These are phyloP conservation scores for Channa striata DNA, from an alignment of 2,797 vertebrate species.

Conservation along the genomic window DNA sequence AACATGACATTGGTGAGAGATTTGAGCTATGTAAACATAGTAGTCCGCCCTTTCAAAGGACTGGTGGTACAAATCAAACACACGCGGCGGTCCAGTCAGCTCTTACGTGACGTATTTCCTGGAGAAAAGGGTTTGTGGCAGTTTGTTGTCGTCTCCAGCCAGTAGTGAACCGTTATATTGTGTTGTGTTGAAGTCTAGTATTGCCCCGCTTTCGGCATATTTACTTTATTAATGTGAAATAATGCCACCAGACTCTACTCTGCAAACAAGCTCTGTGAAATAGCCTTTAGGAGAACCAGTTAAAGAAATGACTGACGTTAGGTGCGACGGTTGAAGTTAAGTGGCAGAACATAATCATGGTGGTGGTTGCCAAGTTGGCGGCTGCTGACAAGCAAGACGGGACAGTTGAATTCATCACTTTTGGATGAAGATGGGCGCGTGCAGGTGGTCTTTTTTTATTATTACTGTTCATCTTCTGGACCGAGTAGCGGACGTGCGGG, in stretches of 20 bases:
- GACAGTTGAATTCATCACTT: slow-evolving; percentile 49
- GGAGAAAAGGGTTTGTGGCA: slow-evolving; percentile 66
- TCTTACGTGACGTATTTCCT: slow-evolving; percentile 81
- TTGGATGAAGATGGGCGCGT: slow-evolving; percentile 44
- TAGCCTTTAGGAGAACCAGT: slow-evolving; percentile 3
- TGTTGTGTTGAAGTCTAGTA: slow-evolving; percentile 16
- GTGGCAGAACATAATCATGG: slow-evolving; percentile 35
- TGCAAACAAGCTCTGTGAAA: slow-evolving; percentile 1
- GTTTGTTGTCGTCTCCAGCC: slow-evolving; percentile 75
- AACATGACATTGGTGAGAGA: neutral
- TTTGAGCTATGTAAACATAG: neutral
- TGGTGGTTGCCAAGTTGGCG: slow-evolving; percentile 52
- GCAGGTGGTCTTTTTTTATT: slow-evolving; percentile 16
- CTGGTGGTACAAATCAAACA: slow-evolving; percentile 43
- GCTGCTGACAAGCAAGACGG: slow-evolving; percentile 28
- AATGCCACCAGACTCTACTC: neutral
- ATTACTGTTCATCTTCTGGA: slow-evolving; percentile 13
- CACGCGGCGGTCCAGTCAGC: slow-evolving; percentile 29
- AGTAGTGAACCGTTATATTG: slow-evolving; percentile 41
- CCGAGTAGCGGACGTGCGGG: slow-evolving; percentile 9
- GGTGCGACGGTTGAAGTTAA: slow-evolving; percentile 56
- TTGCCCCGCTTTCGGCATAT: neutral
- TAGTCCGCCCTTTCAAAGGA: slow-evolving; percentile 35
- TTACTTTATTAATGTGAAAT: slow-evolving; percentile 14
- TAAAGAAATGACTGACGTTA: slow-evolving; percentile 1